Conservation (phyloP, 2,797 vertebrate species). For the Anabacerthia variegaticeps region DNA sequence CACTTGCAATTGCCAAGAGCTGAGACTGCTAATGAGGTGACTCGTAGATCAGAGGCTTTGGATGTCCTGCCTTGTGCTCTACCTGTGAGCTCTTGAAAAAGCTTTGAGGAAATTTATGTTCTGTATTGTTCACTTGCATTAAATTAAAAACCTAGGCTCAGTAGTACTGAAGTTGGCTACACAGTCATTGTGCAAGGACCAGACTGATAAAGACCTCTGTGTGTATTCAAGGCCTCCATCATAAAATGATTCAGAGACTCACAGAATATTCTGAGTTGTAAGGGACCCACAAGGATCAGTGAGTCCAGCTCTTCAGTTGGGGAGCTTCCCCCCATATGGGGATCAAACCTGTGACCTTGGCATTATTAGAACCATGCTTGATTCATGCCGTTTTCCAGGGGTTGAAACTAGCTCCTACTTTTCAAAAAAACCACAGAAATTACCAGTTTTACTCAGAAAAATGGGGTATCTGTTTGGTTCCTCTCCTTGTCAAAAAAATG, state of each 20-base stretch:
- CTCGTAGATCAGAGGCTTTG: neutral
- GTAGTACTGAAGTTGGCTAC: neutral
- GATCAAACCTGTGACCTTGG: neutral
- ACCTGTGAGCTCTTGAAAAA: neutral
- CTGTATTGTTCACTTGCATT: neutral
- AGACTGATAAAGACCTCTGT: neutral
- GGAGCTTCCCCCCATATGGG: neutral
- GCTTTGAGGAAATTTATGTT: neutral
- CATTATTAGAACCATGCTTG: neutral
- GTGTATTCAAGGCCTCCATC: neutral
- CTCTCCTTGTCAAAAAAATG: neutral
- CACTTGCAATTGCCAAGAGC: neutral
- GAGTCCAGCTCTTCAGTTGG: neutral
- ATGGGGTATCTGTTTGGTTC: neutral
- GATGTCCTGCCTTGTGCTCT: neutral
- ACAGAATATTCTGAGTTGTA: neutral
- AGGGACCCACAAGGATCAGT: neutral
- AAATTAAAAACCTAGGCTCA: neutral
- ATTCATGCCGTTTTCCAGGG: neutral
- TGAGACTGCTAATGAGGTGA: neutral
- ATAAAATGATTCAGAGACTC: neutral
- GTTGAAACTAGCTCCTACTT: neutral
- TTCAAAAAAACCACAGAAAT: neutral
- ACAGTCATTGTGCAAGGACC: neutral
- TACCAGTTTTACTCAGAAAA: neutral